Evolutionary conservation across 53 echinoderm and acorn worm species (phyloP).

Genomic region (Antedon mediterranea): DNA sequence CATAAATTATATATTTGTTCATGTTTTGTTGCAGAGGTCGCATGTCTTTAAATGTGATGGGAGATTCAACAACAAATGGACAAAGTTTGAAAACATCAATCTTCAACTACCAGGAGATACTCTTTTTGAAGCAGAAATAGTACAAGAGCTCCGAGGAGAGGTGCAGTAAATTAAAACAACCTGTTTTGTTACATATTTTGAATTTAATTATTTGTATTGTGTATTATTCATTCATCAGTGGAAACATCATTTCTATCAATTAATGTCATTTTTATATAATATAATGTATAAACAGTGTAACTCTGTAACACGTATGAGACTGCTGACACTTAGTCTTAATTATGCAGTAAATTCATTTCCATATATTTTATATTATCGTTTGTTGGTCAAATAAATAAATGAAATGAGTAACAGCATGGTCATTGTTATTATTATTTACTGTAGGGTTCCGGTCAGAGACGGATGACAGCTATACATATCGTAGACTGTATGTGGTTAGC

Average conservation of each 20-base stretch:
- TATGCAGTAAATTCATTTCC: too few relatives aligned
- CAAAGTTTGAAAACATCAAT: conserved; percentile 50
- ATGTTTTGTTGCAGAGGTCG: conserved; percentile 39
- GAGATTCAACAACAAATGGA: conserved; percentile 39
- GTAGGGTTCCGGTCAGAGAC: conserved; percentile 77
- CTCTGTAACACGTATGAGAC: too few relatives aligned
- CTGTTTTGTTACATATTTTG: too few relatives aligned
- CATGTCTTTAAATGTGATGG: conserved; percentile 85
- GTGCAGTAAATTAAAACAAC: conserved; percentile 14
- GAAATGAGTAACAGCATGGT: too few relatives aligned
- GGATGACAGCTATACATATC: conserved; percentile 61
- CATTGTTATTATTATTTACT: background rate
- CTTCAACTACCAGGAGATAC: conserved; percentile 69
- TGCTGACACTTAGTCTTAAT: too few relatives aligned
- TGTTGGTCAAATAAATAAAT: too few relatives aligned
- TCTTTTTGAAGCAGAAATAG: conserved; percentile 69
- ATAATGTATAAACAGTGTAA: too few relatives aligned
- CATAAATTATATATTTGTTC: background rate
- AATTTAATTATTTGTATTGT: too few relatives aligned
- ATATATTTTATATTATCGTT: too few relatives aligned
- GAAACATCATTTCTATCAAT: too few relatives aligned
- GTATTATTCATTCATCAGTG: too few relatives aligned
- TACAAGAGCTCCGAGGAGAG: conserved; percentile 91
- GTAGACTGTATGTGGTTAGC: conserved; percentile 84
- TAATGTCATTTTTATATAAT: too few relatives aligned